phyloP scores from a whole-genome alignment of 1,140 invertebrate genomes.

The Schlechtendalia chinensis region DNA sequence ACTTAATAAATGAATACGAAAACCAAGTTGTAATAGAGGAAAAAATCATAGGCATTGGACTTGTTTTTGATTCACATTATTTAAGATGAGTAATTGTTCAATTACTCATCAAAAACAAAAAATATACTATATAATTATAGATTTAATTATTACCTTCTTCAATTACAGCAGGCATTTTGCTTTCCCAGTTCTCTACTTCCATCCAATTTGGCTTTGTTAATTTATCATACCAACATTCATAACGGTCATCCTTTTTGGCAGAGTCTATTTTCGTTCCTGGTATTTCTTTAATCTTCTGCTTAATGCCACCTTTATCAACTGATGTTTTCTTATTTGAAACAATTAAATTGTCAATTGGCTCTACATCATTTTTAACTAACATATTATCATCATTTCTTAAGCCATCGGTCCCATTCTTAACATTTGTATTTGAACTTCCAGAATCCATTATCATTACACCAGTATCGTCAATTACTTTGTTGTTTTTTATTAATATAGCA shows the following conservation, averaged over 20 bases:
- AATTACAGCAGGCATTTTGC: not conserved
- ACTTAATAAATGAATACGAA: too few species aligned
- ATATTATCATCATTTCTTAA: not conserved
- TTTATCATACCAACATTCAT: too few species aligned
- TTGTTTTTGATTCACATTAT: not conserved
- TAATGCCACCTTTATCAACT: not conserved
- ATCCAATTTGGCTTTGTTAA: not conserved
- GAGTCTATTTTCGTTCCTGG: not conserved
- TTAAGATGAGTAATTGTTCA: not conserved
- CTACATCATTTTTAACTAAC: not conserved
- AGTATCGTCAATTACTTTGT: not conserved
- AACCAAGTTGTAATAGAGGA: too few species aligned
- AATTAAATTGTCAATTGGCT: not conserved
- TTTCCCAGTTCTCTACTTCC: not conserved
- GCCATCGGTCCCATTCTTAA: too few species aligned
- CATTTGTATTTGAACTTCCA: not conserved
- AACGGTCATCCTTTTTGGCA: not conserved
- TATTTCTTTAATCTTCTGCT: not conserved
- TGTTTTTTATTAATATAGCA: not conserved
- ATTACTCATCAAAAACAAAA: not conserved
- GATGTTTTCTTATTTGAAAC: not conserved
- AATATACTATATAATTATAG: not conserved
- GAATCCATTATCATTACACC: not conserved
- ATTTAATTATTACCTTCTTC: conserved; percentile 26
- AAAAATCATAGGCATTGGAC: too few species aligned